Base-by-base conservation (phyloP, 2,797 vertebrate genomes). In the Periophthalmus magnuspinnatus region DNA sequence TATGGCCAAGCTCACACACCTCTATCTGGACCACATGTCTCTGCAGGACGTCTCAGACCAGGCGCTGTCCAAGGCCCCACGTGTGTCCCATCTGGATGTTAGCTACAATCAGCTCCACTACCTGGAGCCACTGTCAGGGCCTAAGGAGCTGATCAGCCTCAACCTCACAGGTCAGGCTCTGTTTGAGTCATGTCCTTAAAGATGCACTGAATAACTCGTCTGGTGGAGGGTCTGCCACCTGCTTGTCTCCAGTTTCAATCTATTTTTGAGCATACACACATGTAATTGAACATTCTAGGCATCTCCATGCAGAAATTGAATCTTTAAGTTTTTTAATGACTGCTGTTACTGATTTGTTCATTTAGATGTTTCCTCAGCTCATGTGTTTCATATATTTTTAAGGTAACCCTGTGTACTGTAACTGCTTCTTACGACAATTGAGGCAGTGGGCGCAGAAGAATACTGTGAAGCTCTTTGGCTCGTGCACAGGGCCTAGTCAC, bases 361-460 rank as follows among this genome's bases (percentile, higher is more conserved):
- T 41, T 41, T 41, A 10, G 7, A 41, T 41, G 17, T 50, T 55
- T 13, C 55, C 21, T 24, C 13, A n/a, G 21, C 52, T 55, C 21
- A 55, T 58, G 24, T 6, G 28, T 58, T 60, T 58, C 32, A 58
- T 32, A 17, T 24, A 32, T 66, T 52, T 48, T 13, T 68, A 72
- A 10, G 96, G 95, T 2, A 99, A 97, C 84, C 94, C 94, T 0
- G 76, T 97, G 74, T 90, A 93, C 78, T 98, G 96, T 68, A 95
- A 94, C 86, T 99, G 97, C 86, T 89, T 83, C 69, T 85, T 96
- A 82, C 88, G 87, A 50, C 93, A 93, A 0, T 92, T 98, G 81
- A 93, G 61, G 74, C 67, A 77, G 64, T 97, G 97, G 96, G 86
- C 90, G 13, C 67, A 67, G 0, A 74, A 16, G 0, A 68, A 84